Conservation (phyloP, 2,888 invertebrate genomes). For the Eilema depressum region DNA sequence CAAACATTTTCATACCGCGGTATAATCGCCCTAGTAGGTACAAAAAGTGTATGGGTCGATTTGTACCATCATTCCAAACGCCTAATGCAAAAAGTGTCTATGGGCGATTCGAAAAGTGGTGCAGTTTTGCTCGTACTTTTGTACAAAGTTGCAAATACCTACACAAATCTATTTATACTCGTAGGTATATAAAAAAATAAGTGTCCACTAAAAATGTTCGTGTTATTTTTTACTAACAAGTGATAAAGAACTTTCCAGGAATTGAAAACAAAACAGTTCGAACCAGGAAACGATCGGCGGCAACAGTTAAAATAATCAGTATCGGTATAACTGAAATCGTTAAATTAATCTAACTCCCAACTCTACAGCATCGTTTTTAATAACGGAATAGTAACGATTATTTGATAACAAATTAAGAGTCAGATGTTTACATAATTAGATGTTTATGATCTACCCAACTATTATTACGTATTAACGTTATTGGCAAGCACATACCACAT, state of each 20-base stretch:
- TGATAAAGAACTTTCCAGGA: slow-evolving; percentile 21
- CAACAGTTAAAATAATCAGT: slow-evolving; percentile 48
- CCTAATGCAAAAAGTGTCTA: too few species aligned
- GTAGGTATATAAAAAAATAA: too few species aligned
- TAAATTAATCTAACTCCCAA: slow-evolving; percentile 48
- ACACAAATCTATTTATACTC: too few species aligned
- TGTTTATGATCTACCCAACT: neutral
- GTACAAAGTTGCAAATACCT: too few species aligned
- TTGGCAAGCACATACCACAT: slow-evolving; percentile 57
- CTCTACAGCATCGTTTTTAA: slow-evolving; percentile 36
- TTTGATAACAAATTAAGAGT: slow-evolving; percentile 35
- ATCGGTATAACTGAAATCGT: slow-evolving; percentile 46
- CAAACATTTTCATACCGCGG: too few species aligned
- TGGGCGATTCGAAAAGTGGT: too few species aligned
- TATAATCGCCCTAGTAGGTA: too few species aligned
- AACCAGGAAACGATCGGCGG: slow-evolving; percentile 36
- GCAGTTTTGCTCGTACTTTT: too few species aligned
- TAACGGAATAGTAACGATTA: slow-evolving; percentile 35
- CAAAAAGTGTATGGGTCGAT: too few species aligned
- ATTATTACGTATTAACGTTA: slow-evolving; percentile 55
- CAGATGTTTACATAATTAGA: slow-evolving; percentile 17
- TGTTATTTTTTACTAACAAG: neutral
- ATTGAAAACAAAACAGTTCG: slow-evolving; percentile 31
- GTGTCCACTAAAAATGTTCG: neutral
- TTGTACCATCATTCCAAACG: too few species aligned